Base-by-base conservation (phyloP, 2,888 invertebrate species). In the Diogma glabrata region DNA sequence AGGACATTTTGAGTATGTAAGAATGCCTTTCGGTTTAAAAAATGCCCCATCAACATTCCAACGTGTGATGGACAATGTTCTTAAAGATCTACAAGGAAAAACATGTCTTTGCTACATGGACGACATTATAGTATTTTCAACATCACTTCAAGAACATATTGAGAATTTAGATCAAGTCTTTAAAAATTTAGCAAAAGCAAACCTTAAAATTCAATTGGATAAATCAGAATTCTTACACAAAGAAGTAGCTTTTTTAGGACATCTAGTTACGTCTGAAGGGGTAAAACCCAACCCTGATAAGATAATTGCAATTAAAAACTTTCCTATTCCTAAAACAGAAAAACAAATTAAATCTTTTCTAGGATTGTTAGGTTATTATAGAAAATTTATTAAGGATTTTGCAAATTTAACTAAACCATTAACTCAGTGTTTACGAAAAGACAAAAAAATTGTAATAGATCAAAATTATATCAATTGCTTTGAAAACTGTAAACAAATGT, bases 351-450 rank as follows among this genome's bases (percentile, higher is more conserved):
- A 43, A 43, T 43, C 22, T 16, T 38, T 38, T 10, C 16, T 38
- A 3, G 38, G 38, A 5, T 14, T 38, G 14, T 7, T 38, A 14
- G 38, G 38, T 38, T 38, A 38, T 10, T 38, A 38, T 38, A 4
- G 16, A 9, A 38, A 47, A 51, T 54, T 54, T 38, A 52, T 54
- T 12, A 48, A 20, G 12, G 40, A 52, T 40, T 57, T 56, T 48
- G 43, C 52, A 7, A 36, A 49, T 38, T 19, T 54, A 17, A 19
- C 50, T 5, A 55, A 53, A 43, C 56, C 56, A 4, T 12, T 55
- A 2, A 58, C 56, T 8, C 17, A 50, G 23, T 51, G 51, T 4
- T 45, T 57, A 47, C 56, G 57, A 36, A 53, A 54, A 30, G 51
- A 49, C 8, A 23, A 6, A 10, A 49, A 46, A 14, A 33, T 47